These are phyloP conservation scores for Alcedo atthis DNA, from an alignment of 2,797 vertebrate species.

Conservation along the genomic window DNA sequence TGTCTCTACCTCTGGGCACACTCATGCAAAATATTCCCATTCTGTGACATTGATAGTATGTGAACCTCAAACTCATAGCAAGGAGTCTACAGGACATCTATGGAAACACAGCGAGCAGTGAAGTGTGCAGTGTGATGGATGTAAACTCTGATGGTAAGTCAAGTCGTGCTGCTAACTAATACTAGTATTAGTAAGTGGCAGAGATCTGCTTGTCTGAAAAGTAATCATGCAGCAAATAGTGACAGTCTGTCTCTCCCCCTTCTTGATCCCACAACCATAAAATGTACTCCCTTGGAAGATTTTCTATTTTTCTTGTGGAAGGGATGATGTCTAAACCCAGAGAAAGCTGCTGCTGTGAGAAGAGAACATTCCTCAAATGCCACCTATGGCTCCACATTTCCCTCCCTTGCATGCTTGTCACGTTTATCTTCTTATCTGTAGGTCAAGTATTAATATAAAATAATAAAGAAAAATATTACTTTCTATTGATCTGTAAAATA, in stretches of 20 bases:
- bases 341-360: background rate
- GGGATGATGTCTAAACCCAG: background rate
- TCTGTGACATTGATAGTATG: accelerated
- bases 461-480: background rate
- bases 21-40: background rate
- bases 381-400: background rate
- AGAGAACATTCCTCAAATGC: background rate
- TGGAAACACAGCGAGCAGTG: accelerated
- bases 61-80: background rate
- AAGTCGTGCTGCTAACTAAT: background rate
- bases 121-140: background rate
- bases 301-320: background rate
- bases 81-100: background rate
- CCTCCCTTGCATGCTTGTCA: background rate
- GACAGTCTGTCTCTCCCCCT: background rate
- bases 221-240: background rate
- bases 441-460: background rate
- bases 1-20: background rate
- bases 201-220: background rate
- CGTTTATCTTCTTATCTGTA: background rate
- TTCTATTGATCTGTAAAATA: background rate
- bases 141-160: background rate
- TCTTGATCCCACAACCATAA: background rate
- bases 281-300: background rate
- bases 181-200: background rate